Conservation (phyloP, 2,113 vertebrate genomes). For the Xenopus borealis region DNA sequence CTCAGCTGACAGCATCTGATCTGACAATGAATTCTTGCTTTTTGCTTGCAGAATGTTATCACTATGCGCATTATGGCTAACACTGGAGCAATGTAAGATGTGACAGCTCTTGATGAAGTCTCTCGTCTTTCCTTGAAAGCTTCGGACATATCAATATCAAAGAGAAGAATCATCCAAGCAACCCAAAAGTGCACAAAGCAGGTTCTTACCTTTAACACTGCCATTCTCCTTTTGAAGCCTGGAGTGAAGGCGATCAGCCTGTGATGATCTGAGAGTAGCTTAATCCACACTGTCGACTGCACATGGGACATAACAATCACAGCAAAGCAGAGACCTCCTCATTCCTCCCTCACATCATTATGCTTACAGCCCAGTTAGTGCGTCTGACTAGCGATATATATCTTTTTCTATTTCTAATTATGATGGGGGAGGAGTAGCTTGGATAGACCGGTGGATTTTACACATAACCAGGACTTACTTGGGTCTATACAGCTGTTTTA, state of each 20-base stretch:
- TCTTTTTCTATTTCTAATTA: not conserved
- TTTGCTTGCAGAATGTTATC: no score
- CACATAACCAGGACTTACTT: no score
- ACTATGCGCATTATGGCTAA: no score
- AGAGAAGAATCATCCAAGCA: no score
- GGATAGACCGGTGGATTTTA: constrained; percentile 17
- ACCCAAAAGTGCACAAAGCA: not conserved
- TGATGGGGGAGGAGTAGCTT: constrained; percentile 19
- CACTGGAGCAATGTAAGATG: no score
- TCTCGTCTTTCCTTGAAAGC: no score
- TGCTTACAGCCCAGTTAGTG: constrained; percentile 1
- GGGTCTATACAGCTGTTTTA: no score
- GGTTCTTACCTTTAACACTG: constrained; percentile 37
- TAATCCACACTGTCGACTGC: constrained; percentile 1
- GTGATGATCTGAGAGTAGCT: constrained; percentile 2
- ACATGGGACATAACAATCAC: constrained; percentile 7
- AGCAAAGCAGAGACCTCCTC: constrained; percentile 17
- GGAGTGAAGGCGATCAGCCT: not conserved
- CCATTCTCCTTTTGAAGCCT: constrained; percentile 12
- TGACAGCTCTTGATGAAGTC: no score
- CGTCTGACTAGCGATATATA: constrained; percentile 17
- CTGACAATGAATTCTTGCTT: no score
- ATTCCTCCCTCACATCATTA: not conserved
- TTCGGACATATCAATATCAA: no score
- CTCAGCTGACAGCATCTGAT: no score